Percentiles rank a stretch among this genome's conserved stretches.
Conservation (phyloP, 2,113 vertebrate species). For the Strix aluco region DNA sequence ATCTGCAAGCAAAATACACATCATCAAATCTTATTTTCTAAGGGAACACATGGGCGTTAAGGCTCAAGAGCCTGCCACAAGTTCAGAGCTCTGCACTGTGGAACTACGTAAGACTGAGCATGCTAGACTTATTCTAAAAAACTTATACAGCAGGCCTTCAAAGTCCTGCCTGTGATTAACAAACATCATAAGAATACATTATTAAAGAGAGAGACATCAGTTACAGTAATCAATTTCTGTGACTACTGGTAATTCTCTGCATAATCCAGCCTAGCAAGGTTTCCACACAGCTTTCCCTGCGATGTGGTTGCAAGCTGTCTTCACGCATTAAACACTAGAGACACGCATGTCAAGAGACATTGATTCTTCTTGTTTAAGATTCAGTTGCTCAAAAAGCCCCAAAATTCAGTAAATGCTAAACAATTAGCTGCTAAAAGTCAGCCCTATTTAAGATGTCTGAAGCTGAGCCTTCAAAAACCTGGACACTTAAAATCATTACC, state of each 20-base stretch:
- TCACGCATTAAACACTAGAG: not conserved
- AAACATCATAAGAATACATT: not conserved
- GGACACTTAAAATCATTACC: not conserved
- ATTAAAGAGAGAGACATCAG: slow-evolving; percentile 9
- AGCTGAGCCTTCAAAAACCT: not conserved
- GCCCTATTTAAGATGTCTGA: not conserved
- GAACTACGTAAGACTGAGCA: not conserved
- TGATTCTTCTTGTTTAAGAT: not conserved
- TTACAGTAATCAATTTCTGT: slow-evolving; percentile 36
- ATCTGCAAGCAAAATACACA: not conserved
- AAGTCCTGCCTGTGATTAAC: not conserved
- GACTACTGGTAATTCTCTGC: slow-evolving; percentile 1
- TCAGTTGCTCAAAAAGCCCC: not conserved
- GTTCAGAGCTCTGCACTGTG: not conserved
- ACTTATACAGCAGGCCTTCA: not conserved
- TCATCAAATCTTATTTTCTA: not conserved
- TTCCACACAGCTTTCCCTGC: not conserved
- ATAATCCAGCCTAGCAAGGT: not conserved
- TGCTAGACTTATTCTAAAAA: not conserved
- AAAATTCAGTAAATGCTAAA: not conserved
- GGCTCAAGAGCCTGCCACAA: not conserved
- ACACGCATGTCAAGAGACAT: not conserved
- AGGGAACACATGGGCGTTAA: not conserved
- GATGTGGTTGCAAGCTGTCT: not conserved
- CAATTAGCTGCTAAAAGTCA: not conserved